Conservation (phyloP, 2,888 invertebrate genomes). For the Sialis lutaria region DNA sequence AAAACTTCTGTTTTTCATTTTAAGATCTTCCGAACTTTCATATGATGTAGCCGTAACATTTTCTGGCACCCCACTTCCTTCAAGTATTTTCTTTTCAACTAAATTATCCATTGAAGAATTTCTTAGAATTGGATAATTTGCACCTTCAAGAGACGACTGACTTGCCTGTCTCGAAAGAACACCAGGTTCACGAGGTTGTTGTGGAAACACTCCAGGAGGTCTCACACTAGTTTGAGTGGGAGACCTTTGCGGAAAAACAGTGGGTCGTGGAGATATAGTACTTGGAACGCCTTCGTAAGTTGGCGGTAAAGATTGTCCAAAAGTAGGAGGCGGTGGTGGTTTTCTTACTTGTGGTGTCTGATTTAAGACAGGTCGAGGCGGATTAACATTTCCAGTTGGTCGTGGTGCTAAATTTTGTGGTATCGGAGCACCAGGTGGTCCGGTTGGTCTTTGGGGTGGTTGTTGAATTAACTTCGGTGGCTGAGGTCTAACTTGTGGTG, state of each 20-base stretch:
- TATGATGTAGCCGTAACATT: not conserved
- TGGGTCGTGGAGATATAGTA: slow-evolving; percentile 20
- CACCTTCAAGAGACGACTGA: slow-evolving; percentile 7
- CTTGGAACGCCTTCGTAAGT: slow-evolving; percentile 15
- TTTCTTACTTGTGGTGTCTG: slow-evolving; percentile 10
- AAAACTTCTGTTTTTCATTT: slow-evolving; percentile 30
- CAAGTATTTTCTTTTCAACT: slow-evolving; percentile 25
- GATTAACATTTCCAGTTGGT: slow-evolving; percentile 12
- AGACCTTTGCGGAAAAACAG: slow-evolving; percentile 32
- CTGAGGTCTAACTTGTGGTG: slow-evolving; percentile 9
- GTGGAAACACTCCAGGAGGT: slow-evolving; percentile 16
- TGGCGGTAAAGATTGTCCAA: slow-evolving; percentile 9
- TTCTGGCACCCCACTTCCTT: slow-evolving; percentile 17
- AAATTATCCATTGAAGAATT: slow-evolving; percentile 14
- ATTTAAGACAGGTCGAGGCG: slow-evolving; percentile 6
- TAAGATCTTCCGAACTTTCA: too few relatives aligned
- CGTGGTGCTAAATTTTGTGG: slow-evolving; percentile 16
- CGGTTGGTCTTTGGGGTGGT: slow-evolving; percentile 7
- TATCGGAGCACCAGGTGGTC: slow-evolving; percentile 8
- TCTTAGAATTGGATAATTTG: slow-evolving; percentile 2
- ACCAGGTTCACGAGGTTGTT: slow-evolving; percentile 14
- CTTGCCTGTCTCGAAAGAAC: slow-evolving; percentile 12
- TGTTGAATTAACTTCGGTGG: slow-evolving; percentile 9
- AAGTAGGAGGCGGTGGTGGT: slow-evolving; percentile 8
- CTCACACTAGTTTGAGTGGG: slow-evolving; percentile 12